These are phyloP conservation scores for Anticlea derivata DNA, from an alignment of 2,888 invertebrate species.

Conservation along the genomic window DNA sequence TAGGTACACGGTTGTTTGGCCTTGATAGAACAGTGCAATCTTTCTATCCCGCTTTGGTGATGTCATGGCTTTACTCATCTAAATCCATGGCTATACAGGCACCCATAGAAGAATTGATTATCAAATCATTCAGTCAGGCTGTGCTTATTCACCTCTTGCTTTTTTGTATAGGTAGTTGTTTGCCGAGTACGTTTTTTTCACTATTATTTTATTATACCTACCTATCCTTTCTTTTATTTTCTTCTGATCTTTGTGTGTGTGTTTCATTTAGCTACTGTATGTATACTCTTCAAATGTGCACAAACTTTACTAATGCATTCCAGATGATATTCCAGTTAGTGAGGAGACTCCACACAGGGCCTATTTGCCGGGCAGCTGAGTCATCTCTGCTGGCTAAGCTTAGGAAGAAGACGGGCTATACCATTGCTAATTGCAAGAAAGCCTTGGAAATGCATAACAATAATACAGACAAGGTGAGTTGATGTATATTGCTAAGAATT, in stretches of 20 bases:
- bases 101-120: not conserved
- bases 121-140: constrained; percentile 10
- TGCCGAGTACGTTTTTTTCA: too few species aligned
- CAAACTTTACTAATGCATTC: constrained; percentile 42
- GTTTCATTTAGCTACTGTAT: constrained; percentile 5
- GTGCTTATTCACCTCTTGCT: constrained; percentile 7
- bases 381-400: constrained; percentile 92
- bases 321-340: constrained; percentile 86
- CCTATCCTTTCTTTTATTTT: constrained; percentile 7
- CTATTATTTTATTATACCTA: not conserved
- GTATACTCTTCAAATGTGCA: constrained; percentile 17
- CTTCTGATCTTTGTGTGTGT: constrained; percentile 26
- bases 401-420: constrained; percentile 97
- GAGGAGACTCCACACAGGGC: constrained; percentile 83
- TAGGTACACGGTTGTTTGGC: constrained; percentile 39
- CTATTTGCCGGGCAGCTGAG: constrained; percentile 81
- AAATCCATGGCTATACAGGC: constrained; percentile 20
- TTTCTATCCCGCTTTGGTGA: constrained; percentile 49
- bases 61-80: constrained; percentile 44
- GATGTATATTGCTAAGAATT: too few species aligned
- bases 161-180: not conserved
- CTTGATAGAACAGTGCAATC: constrained; percentile 47
- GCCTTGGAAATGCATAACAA: constrained; percentile 95
- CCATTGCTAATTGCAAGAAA: constrained; percentile 97
- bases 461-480: constrained; percentile 89